Evolutionary conservation across 2,113 vertebrate species (phyloP), one percentile per base, ranked within the genome.

Genomic region (Lamprologus speciosus): DNA sequence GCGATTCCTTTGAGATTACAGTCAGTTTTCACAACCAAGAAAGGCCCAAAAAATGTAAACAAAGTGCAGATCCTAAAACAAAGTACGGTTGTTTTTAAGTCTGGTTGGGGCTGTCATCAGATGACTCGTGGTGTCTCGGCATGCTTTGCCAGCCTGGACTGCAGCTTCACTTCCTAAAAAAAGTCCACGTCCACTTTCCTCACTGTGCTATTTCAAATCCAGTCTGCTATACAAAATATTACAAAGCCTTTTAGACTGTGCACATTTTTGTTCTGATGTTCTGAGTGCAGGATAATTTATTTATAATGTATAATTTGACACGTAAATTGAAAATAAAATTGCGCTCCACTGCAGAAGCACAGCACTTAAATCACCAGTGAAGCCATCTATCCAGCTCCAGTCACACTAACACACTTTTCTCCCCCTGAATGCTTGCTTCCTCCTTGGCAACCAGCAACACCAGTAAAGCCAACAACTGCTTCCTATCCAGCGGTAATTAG

Each of bases 401-500:
- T 50, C 86, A 21, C 23, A 75, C 40, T 85, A 42, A 84, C 75
- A 37, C 70, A 5, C 57, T n/a, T 55, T 31, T 63, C 80, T 47
- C 9, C 21, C 26, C 5, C 60, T 7, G 4, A 84, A 57, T 80
- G 31, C n/a, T 60, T 21, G 63, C 51, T 85, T 83, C 50, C 80
- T 14, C 1, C 87, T 81, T 89, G 87, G 92, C 85, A 89, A 86
- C 89, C 42, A 55, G 14, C 33, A 19, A 40, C 60, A 3, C 19
- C 86, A 50, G 63, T 2, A 9, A 42, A 87, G 80, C 87, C 91
- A 88, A 35, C 75, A 82, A 86, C 31, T 1, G 88, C 86, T 89
- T 84, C 87, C 86, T 82, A 9, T 83, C 82, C 86, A 70, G 87
- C 55, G 19, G 89, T 58, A 12, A 73, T 92, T 89, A 87, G 91